phyloP scores from a whole-genome alignment of 2,888 invertebrate genomes.

The Pycnomerus fuliginosus region DNA sequence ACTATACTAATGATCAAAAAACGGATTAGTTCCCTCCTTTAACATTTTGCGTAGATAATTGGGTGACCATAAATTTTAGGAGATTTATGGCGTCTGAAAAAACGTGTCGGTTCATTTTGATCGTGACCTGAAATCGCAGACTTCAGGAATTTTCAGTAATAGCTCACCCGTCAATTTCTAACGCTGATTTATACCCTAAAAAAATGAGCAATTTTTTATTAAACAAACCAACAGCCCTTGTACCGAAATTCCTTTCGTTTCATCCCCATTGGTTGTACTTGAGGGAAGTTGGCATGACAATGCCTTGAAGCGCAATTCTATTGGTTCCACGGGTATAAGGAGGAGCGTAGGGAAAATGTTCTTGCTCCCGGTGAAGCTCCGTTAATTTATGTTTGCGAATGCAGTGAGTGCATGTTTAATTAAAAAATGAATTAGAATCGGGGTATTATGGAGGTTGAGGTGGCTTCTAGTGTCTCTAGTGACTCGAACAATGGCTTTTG shows the following conservation, averaged over 20 bases:
- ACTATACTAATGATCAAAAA: neutral
- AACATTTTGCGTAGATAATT: conserved; percentile 27
- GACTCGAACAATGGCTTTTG: conserved; percentile 33
- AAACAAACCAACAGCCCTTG: neutral
- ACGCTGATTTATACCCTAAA: conserved; percentile 10
- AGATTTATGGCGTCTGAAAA: conserved; percentile 35
- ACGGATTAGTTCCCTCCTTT: neutral
- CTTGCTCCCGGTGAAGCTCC: conserved; percentile 14
- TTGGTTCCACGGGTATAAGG: conserved; percentile 29
- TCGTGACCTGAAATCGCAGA: conserved; percentile 13
- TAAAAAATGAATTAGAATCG: conserved; percentile 6
- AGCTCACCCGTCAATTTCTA: conserved; percentile 7
- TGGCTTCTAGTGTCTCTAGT: conserved; percentile 47
- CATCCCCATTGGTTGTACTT: conserved; percentile 33
- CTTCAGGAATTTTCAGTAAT: conserved; percentile 13
- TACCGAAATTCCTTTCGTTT: conserved; percentile 1
- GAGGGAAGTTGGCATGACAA: conserved; percentile 40
- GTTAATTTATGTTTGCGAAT: conserved; percentile 9
- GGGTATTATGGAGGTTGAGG: conserved; percentile 40
- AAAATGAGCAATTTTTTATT: conserved; percentile 5
- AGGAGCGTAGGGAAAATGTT: conserved; percentile 21
- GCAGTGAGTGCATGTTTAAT: no score
- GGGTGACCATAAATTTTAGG: conserved; percentile 36
- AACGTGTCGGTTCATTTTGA: conserved; percentile 26
- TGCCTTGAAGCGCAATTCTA: conserved; percentile 20